Percentiles rank a stretch among this genome's conserved stretches.
Evolutionary conservation across 2,113 vertebrate genomes (phyloP).

Genomic region (Charina bottae): DNA sequence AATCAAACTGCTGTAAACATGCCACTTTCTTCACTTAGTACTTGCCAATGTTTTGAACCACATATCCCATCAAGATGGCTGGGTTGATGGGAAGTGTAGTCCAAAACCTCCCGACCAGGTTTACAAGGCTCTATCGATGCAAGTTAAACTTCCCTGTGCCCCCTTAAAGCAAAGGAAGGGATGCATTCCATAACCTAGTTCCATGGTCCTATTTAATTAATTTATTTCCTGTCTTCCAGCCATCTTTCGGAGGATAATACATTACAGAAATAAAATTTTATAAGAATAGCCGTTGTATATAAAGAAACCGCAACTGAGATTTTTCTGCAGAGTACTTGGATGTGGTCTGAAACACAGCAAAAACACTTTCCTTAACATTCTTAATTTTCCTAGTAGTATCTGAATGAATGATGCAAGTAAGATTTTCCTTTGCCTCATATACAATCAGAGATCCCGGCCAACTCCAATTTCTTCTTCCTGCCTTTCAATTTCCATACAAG

Average conservation of each 20-base stretch:
- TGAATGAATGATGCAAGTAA: background rate
- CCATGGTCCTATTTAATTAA: no score
- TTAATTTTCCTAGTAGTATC: background rate
- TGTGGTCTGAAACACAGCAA: background rate
- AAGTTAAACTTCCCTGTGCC: background rate
- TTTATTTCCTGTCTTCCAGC: no score
- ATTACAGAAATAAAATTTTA: background rate
- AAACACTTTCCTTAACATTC: background rate
- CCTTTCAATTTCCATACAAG: background rate
- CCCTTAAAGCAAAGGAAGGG: no score
- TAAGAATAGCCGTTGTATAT: background rate
- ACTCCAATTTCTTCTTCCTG: background rate
- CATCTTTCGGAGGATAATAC: no score
- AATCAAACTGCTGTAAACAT: background rate
- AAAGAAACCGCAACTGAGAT: background rate
- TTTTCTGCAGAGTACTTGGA: background rate
- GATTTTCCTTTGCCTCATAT: background rate
- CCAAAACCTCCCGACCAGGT: background rate
- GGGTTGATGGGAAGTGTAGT: background rate
- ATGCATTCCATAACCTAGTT: no score
- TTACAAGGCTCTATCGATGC: background rate
- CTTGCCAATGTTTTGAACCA: background rate
- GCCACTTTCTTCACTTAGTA: background rate
- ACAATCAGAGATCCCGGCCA: background rate
- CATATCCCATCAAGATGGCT: background rate